Percentiles rank a stretch among this genome's conserved stretches.
Evolutionary conservation across 2,113 vertebrate species (phyloP).

Genomic region (Percopsis transmontana): DNA sequence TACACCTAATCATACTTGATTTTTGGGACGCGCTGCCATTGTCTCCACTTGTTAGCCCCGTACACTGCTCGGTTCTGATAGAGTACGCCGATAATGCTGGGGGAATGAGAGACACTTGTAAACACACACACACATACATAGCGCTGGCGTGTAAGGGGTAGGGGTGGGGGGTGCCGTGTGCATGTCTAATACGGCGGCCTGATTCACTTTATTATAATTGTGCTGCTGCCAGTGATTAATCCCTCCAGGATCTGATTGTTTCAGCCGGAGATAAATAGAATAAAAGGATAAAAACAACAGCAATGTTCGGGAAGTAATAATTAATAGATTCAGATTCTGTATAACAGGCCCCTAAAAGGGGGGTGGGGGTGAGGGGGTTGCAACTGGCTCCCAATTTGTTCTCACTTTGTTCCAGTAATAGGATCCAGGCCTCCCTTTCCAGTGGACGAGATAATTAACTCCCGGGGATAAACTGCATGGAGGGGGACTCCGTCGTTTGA

Average conservation of each 20-base stretch:
- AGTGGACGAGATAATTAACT: constrained; percentile 79
- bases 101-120: constrained; percentile 27
- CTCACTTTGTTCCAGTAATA: constrained; percentile 81
- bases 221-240: constrained; percentile 67
- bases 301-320: constrained; percentile 61
- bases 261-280: constrained; percentile 44
- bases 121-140: constrained; percentile 28
- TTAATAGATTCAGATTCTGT: constrained; percentile 66
- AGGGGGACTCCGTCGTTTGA: constrained; percentile 53
- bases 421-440: constrained; percentile 74
- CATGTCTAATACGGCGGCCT: constrained; percentile 58
- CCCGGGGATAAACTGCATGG: constrained; percentile 67
- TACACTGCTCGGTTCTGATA: constrained; percentile 62
- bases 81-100: constrained; percentile 64
- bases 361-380: constrained; percentile 35
- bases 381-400: constrained; percentile 78
- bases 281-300: constrained; percentile 38
- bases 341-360: constrained; percentile 61
- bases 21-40: constrained; percentile 70
- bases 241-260: constrained; percentile 60
- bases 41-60: constrained; percentile 75
- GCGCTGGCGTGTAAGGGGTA: constrained; percentile 21
- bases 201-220: constrained; percentile 69
- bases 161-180: constrained; percentile 43
- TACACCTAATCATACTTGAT: constrained; percentile 79